Base-by-base conservation (phyloP, 1,140 invertebrate species). In the Leucophenga varia region DNA sequence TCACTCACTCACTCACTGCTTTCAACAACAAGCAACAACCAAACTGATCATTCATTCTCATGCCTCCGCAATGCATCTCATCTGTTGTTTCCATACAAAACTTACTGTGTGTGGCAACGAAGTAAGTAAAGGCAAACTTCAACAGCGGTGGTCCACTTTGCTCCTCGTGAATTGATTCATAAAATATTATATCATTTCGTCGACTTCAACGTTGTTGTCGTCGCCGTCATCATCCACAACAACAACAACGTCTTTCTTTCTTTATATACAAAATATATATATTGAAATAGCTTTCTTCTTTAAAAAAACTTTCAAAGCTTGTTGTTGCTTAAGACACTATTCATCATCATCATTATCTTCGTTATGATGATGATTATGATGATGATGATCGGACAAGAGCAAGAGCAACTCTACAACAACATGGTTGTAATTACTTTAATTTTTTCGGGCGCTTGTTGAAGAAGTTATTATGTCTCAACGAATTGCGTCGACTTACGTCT, bases 141-240 rank as follows among this genome's bases (percentile, higher is more conserved):
- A 31, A 44, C 43, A 44, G 49, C 61, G 61, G 61, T 65, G 61
- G 61, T 65, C 61, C 61, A 65, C 59, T 65, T 65, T 64, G 63
- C 63, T 63, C 63, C 63, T 65, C 54, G 63, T 67, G 63, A 65
- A 65, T 65, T 65, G 63, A 65, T 65, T 65, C 63, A 65, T 65
- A 65, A 65, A 65, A 65, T 65, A 65, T 65, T 67, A 65, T 65
- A 65, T 65, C 53, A 64, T 65, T 64, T 64, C 64, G 38, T 41
- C 14, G 22, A 34, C 36, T 35, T 32, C 41, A 40, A n/a, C n/a
- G n/a, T n/a, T 42, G 18, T 22, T 54, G 20, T 20, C 37, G 19
- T 30, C 17, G 18, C 17, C n/a, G n/a, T n/a, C n/a, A n/a, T n/a
- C n/a, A n/a, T n/a, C n/a, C n/a, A n/a, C n/a, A n/a, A n/a, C n/a